Percentiles rank a stretch among this genome's conserved stretches.
Conservation (phyloP, 2,888 invertebrate species). For the Volucella zonaria region DNA sequence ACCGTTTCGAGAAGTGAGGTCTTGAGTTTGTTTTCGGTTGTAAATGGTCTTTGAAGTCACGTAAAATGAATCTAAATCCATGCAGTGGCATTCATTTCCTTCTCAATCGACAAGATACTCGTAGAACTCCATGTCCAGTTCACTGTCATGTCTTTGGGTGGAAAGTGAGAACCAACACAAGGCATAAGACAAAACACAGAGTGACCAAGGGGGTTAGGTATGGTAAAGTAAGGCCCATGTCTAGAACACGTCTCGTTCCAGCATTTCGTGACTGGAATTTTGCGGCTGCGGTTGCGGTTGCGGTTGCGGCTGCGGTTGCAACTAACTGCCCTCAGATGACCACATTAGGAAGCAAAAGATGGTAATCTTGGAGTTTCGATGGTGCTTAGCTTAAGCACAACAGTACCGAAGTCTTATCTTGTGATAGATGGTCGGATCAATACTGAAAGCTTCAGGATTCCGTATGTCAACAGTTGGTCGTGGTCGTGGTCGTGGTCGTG, state of each 20-base stretch:
- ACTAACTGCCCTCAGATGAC: conserved; percentile 1
- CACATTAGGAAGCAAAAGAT: conserved; percentile 19
- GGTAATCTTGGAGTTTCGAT: conserved; percentile 11
- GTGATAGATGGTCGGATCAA: neutral
- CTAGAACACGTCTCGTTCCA: conserved; percentile 69
- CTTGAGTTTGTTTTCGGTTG: conserved; percentile 24
- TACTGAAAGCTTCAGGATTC: no score
- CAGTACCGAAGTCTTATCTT: neutral
- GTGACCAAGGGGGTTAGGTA: neutral
- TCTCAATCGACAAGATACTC: conserved; percentile 23
- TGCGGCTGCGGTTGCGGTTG: conserved; percentile 24
- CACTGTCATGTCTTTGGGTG: no score
- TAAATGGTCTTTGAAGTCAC: conserved; percentile 59
- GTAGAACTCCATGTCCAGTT: no score
- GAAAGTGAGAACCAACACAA: no score
- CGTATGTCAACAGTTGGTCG: no score
- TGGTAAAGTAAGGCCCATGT: conserved; percentile 20
- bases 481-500: no score
- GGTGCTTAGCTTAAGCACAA: neutral
- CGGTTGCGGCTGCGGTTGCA: conserved; percentile 10
- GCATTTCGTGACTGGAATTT: conserved; percentile 67
- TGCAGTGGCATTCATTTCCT: conserved; percentile 59
- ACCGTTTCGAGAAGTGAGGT: conserved; percentile 15
- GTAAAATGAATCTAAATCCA: conserved; percentile 51
- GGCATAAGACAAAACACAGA: no score